Conservation (phyloP, 2,888 invertebrate genomes). For the Limnephilus lunatus region DNA sequence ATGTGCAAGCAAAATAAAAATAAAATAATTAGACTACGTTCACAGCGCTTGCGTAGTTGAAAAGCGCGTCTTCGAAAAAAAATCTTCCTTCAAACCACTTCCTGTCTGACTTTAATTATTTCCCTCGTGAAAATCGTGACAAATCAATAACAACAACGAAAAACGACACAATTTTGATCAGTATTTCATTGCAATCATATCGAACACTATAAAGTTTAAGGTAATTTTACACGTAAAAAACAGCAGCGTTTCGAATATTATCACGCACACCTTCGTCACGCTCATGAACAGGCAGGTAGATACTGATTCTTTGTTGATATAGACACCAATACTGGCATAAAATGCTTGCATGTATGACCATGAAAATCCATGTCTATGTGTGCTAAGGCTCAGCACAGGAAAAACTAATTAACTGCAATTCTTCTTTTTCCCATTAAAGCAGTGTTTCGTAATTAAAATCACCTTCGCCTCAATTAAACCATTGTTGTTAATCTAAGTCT, state of each 20-base stretch:
- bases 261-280: slow-evolving; percentile 20
- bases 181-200: not conserved
- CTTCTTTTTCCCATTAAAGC: not conserved
- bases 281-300: not conserved
- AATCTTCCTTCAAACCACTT: not conserved
- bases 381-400: not conserved
- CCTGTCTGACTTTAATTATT: not conserved
- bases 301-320: not conserved
- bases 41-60: too few species aligned
- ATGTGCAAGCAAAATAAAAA: too few species aligned
- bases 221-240: not conserved
- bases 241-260: not conserved
- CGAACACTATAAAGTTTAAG: not conserved
- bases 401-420: not conserved
- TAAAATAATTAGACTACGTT: too few species aligned
- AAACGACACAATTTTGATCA: not conserved
- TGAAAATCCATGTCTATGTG: not conserved
- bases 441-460: not conserved
- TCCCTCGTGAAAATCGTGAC: too few species aligned
- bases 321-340: not conserved
- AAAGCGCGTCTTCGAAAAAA: too few species aligned
- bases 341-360: not conserved
- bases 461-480: not conserved
- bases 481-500: not conserved
- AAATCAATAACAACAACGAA: not conserved